phyloP scores from a whole-genome alignment of 2,113 vertebrate genomes.

The Phalacrocorax carbo region DNA sequence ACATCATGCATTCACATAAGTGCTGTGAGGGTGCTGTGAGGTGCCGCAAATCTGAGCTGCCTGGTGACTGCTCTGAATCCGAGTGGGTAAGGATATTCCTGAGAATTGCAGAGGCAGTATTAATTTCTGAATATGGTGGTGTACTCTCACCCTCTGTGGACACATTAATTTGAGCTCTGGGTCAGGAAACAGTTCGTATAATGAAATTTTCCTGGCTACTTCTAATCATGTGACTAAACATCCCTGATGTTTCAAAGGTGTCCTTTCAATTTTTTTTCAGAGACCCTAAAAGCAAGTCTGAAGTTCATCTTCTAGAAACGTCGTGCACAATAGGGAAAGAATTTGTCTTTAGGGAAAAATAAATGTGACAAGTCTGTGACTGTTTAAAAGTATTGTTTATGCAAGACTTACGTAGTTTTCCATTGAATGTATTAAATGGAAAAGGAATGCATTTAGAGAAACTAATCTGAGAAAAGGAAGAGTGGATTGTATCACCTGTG shows the following conservation, averaged over 20 bases:
- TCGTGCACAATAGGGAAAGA: background rate
- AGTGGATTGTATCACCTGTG: slow-evolving; percentile 2
- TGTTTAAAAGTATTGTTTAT: slow-evolving; percentile 16
- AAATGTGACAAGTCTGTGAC: background rate
- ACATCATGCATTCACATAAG: fast-evolving
- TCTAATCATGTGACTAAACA: background rate
- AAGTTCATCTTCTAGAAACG: background rate
- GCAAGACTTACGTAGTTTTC: background rate
- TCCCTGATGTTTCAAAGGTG: background rate
- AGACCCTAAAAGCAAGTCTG: background rate
- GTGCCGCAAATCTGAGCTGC: background rate
- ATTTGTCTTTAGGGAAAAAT: background rate
- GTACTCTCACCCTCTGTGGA: background rate
- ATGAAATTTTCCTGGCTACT: background rate
- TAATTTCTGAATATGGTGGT: background rate
- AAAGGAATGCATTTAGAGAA: slow-evolving; percentile 7
- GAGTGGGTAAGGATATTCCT: background rate
- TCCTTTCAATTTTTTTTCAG: background rate
- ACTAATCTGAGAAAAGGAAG: slow-evolving; percentile 1
- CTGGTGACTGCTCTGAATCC: background rate
- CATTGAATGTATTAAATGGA: background rate
- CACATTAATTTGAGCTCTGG: background rate
- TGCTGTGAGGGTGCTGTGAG: background rate
- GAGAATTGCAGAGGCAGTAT: background rate
- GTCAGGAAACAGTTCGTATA: background rate